Percentiles rank a stretch among this genome's conserved stretches.
Evolutionary conservation across 2,113 vertebrate genomes (phyloP).

Genomic region (Macquaria ambigua): DNA sequence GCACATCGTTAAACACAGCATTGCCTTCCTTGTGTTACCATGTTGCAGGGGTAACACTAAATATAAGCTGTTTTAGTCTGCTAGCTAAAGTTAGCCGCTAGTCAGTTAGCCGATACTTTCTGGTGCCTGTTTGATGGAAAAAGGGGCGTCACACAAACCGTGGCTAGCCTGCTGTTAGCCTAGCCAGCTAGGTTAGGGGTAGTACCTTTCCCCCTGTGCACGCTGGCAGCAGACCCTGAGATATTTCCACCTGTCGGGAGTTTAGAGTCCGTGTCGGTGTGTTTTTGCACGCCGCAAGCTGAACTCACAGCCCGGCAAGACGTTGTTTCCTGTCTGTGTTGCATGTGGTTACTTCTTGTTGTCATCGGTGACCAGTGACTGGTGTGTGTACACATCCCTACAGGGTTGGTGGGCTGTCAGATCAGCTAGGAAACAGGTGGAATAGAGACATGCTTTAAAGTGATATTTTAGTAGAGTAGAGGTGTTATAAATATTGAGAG

Average conservation of each 20-base stretch:
- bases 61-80: not conserved
- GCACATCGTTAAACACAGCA: rapidly evolving
- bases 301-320: not conserved
- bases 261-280: not conserved
- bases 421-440: constrained; percentile 6
- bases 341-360: constrained; percentile 44
- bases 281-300: not conserved
- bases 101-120: constrained; percentile 2
- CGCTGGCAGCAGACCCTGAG: not conserved
- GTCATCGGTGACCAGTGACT: not conserved
- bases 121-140: not conserved
- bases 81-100: constrained; percentile 10
- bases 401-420: constrained; percentile 6
- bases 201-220: not conserved
- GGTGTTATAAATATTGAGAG: not conserved
- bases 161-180: constrained; percentile 30
- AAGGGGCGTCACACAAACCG: constrained; percentile 33
- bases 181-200: constrained; percentile 25
- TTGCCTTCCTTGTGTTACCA: rapidly evolving
- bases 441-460: not conserved
- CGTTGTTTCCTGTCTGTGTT: not conserved
- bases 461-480: not conserved
- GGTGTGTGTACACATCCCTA: constrained; percentile 7
- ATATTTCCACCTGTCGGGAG: constrained; percentile 5
- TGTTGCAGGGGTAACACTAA: not conserved